Base-by-base conservation (phyloP, 2,888 invertebrate species). In the Nemoura dubitans region DNA sequence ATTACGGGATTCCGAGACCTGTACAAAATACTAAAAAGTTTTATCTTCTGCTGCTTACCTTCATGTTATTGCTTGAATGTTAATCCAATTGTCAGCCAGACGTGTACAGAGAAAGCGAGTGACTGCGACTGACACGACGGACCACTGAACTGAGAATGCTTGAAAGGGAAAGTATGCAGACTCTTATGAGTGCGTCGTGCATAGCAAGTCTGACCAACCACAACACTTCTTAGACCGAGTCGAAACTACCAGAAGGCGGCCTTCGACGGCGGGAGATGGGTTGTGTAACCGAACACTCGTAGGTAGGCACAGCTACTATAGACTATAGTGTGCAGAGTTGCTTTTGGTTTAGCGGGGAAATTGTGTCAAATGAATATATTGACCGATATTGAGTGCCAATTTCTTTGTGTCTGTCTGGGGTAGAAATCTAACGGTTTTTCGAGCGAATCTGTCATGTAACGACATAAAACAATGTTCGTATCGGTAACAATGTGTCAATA, bases 101-200 rank as follows among this genome's bases (percentile, higher is more conserved):
- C 76, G 76, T 76, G 26, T 5, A 78, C 28, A 26, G 78, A 78
- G 28, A 27, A 78, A 78, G 26, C n/a, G 78, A 27, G 6, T 6
- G 76, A 76, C 26, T 6, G 26, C 28, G 78, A 27, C 78, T 26
- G 78, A 27, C 28, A 27, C 78, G 0, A 78, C 28, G 16, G n/a
- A 28, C 7, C 27, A 26, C 78, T 78, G 78, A 26, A 26, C 78
- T 78, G 28, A 1, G 78, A 78, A 26, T 78, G 78, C 78, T 59
- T 78, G 78, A 78, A 28, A 78, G 78, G 26, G 78, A 78, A 78
- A 78, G 78, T 78, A 7, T 78, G 78, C 59, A 59, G 6, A 59
- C 16, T 59, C 59, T 59, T 59, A 59, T 16, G 59, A 16, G 6
- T 10, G 59, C 59, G 59, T 59, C 59, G 14, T 21, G 59, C 59